Base-by-base conservation (phyloP, 2,888 invertebrate species). In the Priocnemis perturbator region DNA sequence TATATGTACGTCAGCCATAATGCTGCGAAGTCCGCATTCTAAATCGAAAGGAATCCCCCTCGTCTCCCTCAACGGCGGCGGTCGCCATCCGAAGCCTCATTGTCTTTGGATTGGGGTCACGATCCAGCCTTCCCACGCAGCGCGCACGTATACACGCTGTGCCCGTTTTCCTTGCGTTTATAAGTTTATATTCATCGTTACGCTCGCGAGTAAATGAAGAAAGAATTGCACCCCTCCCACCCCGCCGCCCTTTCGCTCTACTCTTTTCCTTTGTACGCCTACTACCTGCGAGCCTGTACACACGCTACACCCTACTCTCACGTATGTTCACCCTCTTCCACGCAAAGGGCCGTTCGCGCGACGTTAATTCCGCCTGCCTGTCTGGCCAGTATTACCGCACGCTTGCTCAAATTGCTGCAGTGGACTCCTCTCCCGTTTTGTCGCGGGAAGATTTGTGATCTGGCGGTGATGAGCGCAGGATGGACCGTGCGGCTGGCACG, bases 101-200 rank as follows among this genome's bases (percentile, higher is more conserved):
- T 80, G 82, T 81, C 69, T 77, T 67, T 50, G 74, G 76, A 83
- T 81, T 73, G 79, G 74, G 81, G 80, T 82, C 81, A 69, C 56
- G 62, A 57, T 56, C 26, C 60, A n/a, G 26, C 11, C 3, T 50
- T 11, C 50, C n/a, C 21, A 48, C 26, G n/a, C 48, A 55, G 61
- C 44, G 45, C 63, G 56, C 57, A 45, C 26, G 53, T 61, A 30
- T 23, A 47, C 67, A 44, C 44, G 56, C 45, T 44, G 37, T n/a
- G 55, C 44, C 37, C 37, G 11, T 37, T 37, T 11, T 37, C 4
- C 37, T 5, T 37, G 37, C 37, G 37, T 37, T 37, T 26, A n/a
- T n/a, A n/a, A 3, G 37, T 37, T 37, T 37, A 11, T 37, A 37
- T 37, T 37, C 37, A 37, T 37, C 37, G 37, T 37, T 37, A 37